Evolutionary conservation across 2,888 invertebrate species (phyloP), one percentile per base, ranked within the genome.

Genomic region (Kuschelorhynchus macadamiae): DNA sequence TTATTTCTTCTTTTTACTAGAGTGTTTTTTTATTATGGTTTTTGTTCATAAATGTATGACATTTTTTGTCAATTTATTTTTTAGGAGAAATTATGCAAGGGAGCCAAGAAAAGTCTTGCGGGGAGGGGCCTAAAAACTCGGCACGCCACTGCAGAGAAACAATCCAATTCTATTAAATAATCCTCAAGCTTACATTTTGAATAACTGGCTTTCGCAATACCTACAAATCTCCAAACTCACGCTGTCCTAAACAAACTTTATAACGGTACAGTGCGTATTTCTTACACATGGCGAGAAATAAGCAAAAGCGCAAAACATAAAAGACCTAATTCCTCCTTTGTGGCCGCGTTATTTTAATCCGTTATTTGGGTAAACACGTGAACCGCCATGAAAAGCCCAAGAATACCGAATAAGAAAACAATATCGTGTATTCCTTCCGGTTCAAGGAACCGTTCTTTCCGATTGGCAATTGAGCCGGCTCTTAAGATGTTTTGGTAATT

Each of bases 361-460:
- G 71, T 71, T 73, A 73, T 76, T 74, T 72, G 65, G 65, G 72
- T 75, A 75, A 76, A 75, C 74, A 72, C 57, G 16, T 14, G 11
- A 62, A 64, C 70, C 71, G 70, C 70, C 65, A 68, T 67, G 67
- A 64, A 73, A 64, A 53, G 50, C 33, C 20, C 30, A 49, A 66
- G 65, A 62, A 63, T 72, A 65, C 72, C 71, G 69, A 70, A 62
- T 65, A 69, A 66, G 71, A 72, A 72, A 73, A 73, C 73, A 73
- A 68, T 67, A 64, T 47, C 41, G 11, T n/a, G 12, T 47, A 46
- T 67, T 67, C 71, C 74, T 75, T 75, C 74, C 74, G 74, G 73
- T 71, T 70, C 71, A 65, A 55, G 46, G 46, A 66, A 69, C 61
- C 59, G 32, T 46, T 70, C 63, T 71, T 72, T 50, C 64, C 59